A percentile compares a stretch with the other conserved stretches of the same genome.
phyloP scores from a whole-genome alignment of 2,888 invertebrate genomes.

The Rosalia funebris region DNA sequence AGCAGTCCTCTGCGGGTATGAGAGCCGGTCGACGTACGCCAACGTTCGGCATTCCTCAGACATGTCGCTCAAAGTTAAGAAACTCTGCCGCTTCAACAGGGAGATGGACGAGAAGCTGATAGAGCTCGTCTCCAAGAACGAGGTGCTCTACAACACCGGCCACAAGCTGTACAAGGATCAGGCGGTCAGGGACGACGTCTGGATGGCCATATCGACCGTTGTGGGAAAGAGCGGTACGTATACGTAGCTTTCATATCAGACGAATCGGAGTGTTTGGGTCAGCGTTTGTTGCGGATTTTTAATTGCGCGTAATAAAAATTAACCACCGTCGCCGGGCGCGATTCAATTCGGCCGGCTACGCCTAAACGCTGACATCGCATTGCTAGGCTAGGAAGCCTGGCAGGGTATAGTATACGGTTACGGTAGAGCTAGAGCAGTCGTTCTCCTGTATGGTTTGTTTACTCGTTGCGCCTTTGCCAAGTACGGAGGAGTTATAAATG shows the following conservation, averaged over 20 bases:
- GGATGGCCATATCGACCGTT: slow-evolving; percentile 41
- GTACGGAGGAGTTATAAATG: too few relatives aligned
- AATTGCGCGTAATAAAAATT: not conserved
- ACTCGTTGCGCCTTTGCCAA: too few relatives aligned
- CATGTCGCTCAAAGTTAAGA: slow-evolving; percentile 27
- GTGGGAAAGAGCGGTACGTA: slow-evolving; percentile 42
- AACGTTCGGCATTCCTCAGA: slow-evolving; percentile 3
- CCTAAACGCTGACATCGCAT: too few relatives aligned
- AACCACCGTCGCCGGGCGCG: too few relatives aligned
- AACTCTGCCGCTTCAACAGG: slow-evolving; percentile 39
- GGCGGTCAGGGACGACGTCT: slow-evolving; percentile 38
- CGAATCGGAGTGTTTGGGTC: too few relatives aligned
- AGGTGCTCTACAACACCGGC: slow-evolving; percentile 38
- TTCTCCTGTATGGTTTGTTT: too few relatives aligned
- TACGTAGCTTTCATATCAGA: too few relatives aligned
- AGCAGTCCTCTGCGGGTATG: slow-evolving; percentile 17
- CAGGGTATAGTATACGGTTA: too few relatives aligned
- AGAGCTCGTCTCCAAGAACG: slow-evolving; percentile 40
- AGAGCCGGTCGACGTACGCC: slow-evolving; percentile 1
- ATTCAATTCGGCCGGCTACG: too few relatives aligned
- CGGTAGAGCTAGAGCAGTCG: too few relatives aligned
- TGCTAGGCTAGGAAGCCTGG: too few relatives aligned
- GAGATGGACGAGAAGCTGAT: slow-evolving; percentile 44
- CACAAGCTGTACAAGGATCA: slow-evolving; percentile 42
- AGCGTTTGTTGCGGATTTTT: not conserved